Conservation (phyloP, 2,888 invertebrate species). For the Mythimna impura region DNA sequence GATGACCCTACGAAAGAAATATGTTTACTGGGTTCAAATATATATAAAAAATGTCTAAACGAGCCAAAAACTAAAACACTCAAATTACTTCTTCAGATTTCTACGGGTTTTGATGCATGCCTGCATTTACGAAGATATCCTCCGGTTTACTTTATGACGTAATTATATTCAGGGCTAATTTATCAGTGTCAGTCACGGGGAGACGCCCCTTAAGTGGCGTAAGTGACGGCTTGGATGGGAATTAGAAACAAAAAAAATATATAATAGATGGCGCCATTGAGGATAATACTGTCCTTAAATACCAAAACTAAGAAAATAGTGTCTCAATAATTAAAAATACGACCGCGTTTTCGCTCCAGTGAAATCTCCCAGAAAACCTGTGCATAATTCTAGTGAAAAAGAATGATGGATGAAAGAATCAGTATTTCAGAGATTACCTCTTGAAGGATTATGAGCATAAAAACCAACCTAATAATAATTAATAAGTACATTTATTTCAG, state of each 20-base stretch:
- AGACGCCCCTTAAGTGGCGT: background rate
- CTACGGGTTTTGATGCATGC: background rate
- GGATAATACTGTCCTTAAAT: background rate
- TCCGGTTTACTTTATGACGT: conserved; percentile 18
- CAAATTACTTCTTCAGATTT: too few relatives aligned
- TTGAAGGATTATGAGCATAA: too few relatives aligned
- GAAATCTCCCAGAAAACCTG: too few relatives aligned
- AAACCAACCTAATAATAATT: too few relatives aligned
- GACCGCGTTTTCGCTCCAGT: background rate
- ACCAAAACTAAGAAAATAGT: background rate
- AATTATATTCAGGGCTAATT: conserved; percentile 17
- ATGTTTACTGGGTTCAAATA: too few relatives aligned
- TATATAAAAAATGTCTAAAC: too few relatives aligned
- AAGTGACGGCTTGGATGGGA: background rate
- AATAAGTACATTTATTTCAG: too few relatives aligned
- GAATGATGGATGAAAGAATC: too few relatives aligned
- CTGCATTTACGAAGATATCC: conserved; percentile 13
- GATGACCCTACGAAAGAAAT: too few relatives aligned
- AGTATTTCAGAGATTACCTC: too few relatives aligned
- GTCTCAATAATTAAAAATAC: background rate
- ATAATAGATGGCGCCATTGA: background rate
- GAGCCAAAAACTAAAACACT: too few relatives aligned
- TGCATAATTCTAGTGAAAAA: too few relatives aligned
- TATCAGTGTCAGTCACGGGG: conserved; percentile 23
- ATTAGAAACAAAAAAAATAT: background rate